Base-by-base conservation (phyloP, 2,888 invertebrate species). In the Polyommatus icarus region DNA sequence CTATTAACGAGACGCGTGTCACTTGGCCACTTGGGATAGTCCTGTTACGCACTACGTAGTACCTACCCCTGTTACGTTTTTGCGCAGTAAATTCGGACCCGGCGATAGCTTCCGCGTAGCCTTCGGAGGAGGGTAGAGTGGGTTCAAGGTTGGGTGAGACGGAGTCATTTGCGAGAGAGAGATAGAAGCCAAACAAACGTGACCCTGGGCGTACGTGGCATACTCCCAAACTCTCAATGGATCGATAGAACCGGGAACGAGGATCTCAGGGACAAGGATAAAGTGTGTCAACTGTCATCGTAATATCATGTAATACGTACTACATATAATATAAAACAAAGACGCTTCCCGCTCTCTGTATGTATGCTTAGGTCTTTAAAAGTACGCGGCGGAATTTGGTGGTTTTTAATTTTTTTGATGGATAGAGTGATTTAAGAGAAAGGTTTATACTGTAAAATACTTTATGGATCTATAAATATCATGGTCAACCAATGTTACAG, bases 141-240 rank as follows among this genome's bases (percentile, higher is more conserved):
- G 83, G 84, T 84, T 83, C 85, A 88, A 86, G 86, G 87, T 83
- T 85, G 78, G 10, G 67, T 76, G 80, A 76, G 83, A 82, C 36
- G 71, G 50, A n/a, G 75, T 59, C 78, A 79, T 80, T 54, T 8
- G 81, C 76, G 61, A 61, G 80, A 84, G 67, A 32, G 79, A 77
- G 83, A 83, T 61, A 79, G 78, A 76, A 80, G 81, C 79, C 80
- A 83, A 84, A 83, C 83, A 84, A 83, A 80, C 79, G 80, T 84
- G 83, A 84, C 84, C 84, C 82, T 83, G 83, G 81, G 79, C 78
- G 81, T 82, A 80, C 78, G 73, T 79, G 78, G 75, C 79, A 78
- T 79, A 79, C 79, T 81, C 80, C 79, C 81, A 76, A 78, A 79
- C 79, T 81, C 80, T 79, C 81, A 76, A 78, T 76, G 80, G 82